These are phyloP conservation scores for Agonopterix subpropinquella DNA, from an alignment of 2,888 invertebrate species.

Conservation along the genomic window DNA sequence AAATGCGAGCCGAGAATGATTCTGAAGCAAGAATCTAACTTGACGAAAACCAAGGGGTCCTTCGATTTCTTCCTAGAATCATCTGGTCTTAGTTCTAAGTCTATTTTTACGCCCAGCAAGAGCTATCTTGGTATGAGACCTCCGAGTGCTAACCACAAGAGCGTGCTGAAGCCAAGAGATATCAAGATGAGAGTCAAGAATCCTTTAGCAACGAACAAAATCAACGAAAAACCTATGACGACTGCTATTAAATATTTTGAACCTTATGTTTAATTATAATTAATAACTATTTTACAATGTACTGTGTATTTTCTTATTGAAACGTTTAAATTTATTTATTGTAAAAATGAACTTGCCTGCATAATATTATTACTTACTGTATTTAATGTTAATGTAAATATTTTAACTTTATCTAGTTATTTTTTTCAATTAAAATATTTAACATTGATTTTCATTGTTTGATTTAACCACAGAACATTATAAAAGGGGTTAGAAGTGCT, in stretches of 20 bases:
- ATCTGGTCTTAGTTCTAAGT: slow-evolving; percentile 87
- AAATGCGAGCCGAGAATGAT: slow-evolving; percentile 64
- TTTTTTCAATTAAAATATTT: slow-evolving; percentile 55
- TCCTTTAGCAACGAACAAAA: slow-evolving; percentile 75
- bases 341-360: slow-evolving; percentile 68
- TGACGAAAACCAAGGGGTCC: slow-evolving; percentile 60
- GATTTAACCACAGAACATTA: neutral
- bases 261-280: slow-evolving; percentile 58
- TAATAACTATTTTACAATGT: slow-evolving; percentile 17
- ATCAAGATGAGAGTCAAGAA: slow-evolving; percentile 84
- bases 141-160: slow-evolving; percentile 83
- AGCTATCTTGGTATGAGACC: slow-evolving; percentile 65
- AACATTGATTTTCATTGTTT: slow-evolving; percentile 21
- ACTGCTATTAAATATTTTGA: slow-evolving; percentile 75
- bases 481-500: too few relatives aligned
- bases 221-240: slow-evolving; percentile 73
- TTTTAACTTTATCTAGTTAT: slow-evolving; percentile 50
- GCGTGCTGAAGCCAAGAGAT: slow-evolving; percentile 85
- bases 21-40: slow-evolving; percentile 38
- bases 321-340: slow-evolving; percentile 62
- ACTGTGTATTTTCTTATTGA: slow-evolving; percentile 34
- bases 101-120: slow-evolving; percentile 77
- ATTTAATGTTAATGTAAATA: slow-evolving; percentile 65
- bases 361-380: slow-evolving; percentile 61
- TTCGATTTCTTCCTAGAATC: slow-evolving; percentile 88